Conservation (phyloP, 2,888 invertebrate species). For the Nephrotoma flavescens region DNA sequence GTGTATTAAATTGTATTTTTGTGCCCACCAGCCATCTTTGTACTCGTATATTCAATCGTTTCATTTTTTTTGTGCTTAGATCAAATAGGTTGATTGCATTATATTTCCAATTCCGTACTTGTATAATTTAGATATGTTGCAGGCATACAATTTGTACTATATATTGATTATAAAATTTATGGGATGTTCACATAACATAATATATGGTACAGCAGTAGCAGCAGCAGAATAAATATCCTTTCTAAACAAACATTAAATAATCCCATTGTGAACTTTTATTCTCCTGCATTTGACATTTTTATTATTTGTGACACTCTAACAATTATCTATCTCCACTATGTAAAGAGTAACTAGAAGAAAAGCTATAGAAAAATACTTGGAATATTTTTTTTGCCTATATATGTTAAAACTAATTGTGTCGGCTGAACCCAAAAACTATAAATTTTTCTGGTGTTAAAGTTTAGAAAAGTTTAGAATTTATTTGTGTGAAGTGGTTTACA, state of each 20-base stretch:
- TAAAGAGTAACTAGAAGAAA: neutral
- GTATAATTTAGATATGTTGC: neutral
- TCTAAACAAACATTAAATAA: neutral
- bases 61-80: neutral
- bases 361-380: neutral
- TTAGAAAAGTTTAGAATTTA: neutral
- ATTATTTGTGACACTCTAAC: neutral
- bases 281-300: neutral
- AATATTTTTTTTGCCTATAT: neutral
- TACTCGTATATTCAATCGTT: neutral
- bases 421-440: neutral
- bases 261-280: neutral
- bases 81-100: neutral
- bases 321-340: neutral
- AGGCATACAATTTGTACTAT: neutral
- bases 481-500: neutral
- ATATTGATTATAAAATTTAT: neutral
- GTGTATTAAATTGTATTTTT: neutral
- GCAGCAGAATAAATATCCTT: neutral
- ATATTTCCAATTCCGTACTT: neutral
- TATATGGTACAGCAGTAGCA: no score
- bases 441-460: neutral
- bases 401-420: neutral
- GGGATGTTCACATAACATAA: neutral
- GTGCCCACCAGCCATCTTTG: neutral